Evolutionary conservation across 92 coral and sea anemone genomes (phyloP), one percentile per base, ranked within the genome.

Genomic region (Paragorgia papillata): DNA sequence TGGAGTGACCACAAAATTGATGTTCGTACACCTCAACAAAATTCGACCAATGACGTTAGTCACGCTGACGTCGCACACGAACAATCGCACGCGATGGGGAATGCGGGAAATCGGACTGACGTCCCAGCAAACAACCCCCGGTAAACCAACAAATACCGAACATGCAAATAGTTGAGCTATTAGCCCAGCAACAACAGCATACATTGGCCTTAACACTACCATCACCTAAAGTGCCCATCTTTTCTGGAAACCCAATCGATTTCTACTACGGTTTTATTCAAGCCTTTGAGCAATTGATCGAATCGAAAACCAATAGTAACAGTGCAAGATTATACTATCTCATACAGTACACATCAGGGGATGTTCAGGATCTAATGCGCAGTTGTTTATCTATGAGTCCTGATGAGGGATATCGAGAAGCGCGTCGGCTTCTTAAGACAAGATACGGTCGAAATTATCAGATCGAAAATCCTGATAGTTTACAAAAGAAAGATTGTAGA

Each of bases 251-350:
- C 75, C 89, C 89, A 7, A 64, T 50, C 34, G 79, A 82, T 31
- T n/a, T n/a, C n/a, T 85, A 88, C 80, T 75, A 78, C 55, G 71
- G 60, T 21, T 89, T 89, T 46, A 69, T 69, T 5, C 60, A 55
- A 1, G 75, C 41, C 25, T 69, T 69, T 31, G 59, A 69, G 28
- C 61, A n/a, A n/a, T n/a, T n/a, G n/a, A n/a, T n/a, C n/a, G n/a
- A n/a, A n/a, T n/a, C n/a, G n/a, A n/a, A n/a, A n/a, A n/a, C n/a
- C n/a, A n/a, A n/a, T n/a, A n/a, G n/a, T n/a, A n/a, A n/a, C n/a
- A n/a, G n/a, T n/a, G n/a, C n/a, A n/a, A n/a, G n/a, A n/a, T n/a
- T n/a, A n/a, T n/a, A n/a, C n/a, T n/a, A n/a, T n/a, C n/a, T 69
- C 6, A 40, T 69, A 1, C 61, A 69, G 30, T 51, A 69, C 61